Evolutionary conservation across 2,113 vertebrate species (phyloP), one percentile per base, ranked within the genome.

Genomic region (Promerops cafer): DNA sequence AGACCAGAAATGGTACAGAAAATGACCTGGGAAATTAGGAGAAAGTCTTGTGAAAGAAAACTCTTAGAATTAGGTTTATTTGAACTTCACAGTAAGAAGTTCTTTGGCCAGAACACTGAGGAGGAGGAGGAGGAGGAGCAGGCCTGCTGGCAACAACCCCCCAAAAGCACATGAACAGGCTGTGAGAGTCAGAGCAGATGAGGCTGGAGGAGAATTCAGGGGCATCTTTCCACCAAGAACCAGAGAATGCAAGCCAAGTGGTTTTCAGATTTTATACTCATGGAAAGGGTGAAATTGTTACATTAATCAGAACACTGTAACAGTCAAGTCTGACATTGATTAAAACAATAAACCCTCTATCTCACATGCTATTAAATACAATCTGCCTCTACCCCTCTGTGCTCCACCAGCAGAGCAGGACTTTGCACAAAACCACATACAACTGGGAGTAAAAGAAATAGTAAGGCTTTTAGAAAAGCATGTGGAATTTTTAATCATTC

Each of bases 281-380:
- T 0, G 0, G 50, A 50, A 79, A 42, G 0, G 1, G 18, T 8
- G 26, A 22, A 40, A 65, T 16, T 1, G 0, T 50, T 44, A n/a
- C 5, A 3, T 18, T 63, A 49, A 85, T 76, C 50, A n/a, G 28
- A 8, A 33, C 10, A 2, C 4, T 24, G 22, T 18, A 71, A 64
- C 35, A 35, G 18, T 13, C 1, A 71, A 60, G 24, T 39, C 59
- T 56, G 59, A 35, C 22, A 24, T 0, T 12, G 47, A 75, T 59
- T 47, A 37, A n/a, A 65, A 42, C 27, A 54, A 40, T 7, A 28
- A 47, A 27, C 13, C 13, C 13, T 56, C 30, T 13, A 7, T 19
- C 39, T 87, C 52, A 26, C 13, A 6, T 7, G 10, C 49, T 59
- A 4, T 59, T 42, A 64, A 89, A 82, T 10, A 64, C 10, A 26